These are phyloP conservation scores for Xyrichtys novacula DNA, from an alignment of 2,797 vertebrate genomes.

Conservation along the genomic window DNA sequence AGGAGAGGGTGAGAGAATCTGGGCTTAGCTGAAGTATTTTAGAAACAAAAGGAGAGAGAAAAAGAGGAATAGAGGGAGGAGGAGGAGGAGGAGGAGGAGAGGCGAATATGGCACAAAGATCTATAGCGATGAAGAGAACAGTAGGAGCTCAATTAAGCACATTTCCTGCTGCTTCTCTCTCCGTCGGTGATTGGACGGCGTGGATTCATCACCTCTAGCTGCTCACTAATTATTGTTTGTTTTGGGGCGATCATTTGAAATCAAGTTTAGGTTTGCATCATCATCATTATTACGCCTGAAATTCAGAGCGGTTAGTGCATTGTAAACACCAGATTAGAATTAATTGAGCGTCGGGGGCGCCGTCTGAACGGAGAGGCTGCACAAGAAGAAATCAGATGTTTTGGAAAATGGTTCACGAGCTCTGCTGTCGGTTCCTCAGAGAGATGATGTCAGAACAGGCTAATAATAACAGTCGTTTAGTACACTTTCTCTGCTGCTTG, in stretches of 20 bases:
- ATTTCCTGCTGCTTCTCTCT: slow-evolving; percentile 65
- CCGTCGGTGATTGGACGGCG: slow-evolving; percentile 70
- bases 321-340: slow-evolving; percentile 82
- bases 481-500: slow-evolving; percentile 49
- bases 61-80: neutral
- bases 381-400: slow-evolving; percentile 53
- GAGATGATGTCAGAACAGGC: slow-evolving; percentile 67
- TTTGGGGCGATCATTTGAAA: slow-evolving; percentile 68
- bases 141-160: slow-evolving; percentile 75
- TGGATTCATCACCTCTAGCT: slow-evolving; percentile 58
- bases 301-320: slow-evolving; percentile 71
- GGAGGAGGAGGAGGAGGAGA: neutral
- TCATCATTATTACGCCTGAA: slow-evolving; percentile 63
- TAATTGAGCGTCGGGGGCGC: slow-evolving; percentile 69
- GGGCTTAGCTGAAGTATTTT: slow-evolving; percentile 13
- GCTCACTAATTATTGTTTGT: slow-evolving; percentile 77
- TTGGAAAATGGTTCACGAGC: slow-evolving; percentile 54
- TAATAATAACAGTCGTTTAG: slow-evolving; percentile 74
- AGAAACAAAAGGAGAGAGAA: slow-evolving; percentile 7
- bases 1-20: neutral
- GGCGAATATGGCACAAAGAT: slow-evolving; percentile 33
- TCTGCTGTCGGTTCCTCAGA: slow-evolving; percentile 43
- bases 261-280: slow-evolving; percentile 67
- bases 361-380: slow-evolving; percentile 56
- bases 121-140: slow-evolving; percentile 48